A percentile compares a stretch with the other conserved stretches of the same genome.
Evolutionary conservation across 2,797 vertebrate species (phyloP).

Genomic region (Alosa sapidissima): DNA sequence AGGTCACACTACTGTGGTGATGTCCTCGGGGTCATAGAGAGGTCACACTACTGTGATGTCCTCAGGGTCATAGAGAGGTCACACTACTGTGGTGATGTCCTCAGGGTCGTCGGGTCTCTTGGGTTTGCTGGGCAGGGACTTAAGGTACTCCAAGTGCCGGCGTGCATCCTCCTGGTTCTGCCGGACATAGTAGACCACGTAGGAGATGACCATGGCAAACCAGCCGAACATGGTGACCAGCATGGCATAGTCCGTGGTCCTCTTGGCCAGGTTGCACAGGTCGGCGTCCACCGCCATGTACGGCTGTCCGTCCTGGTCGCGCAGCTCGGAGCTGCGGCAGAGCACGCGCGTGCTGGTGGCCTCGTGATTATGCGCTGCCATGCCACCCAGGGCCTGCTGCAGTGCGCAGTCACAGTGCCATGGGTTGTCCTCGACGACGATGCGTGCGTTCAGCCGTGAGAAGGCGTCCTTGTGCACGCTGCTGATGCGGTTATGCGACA

Average conservation of each 20-base stretch:
- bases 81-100: slow-evolving; percentile 97
- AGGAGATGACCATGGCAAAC: slow-evolving; percentile 99
- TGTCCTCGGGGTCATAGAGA: too few relatives aligned
- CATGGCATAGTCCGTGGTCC: slow-evolving; percentile 98
- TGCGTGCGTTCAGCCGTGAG: slow-evolving; percentile 87
- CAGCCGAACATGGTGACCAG: slow-evolving; percentile 99
- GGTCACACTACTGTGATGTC: too few relatives aligned
- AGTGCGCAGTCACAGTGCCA: slow-evolving; percentile 98
- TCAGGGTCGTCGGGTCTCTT: slow-evolving; percentile 94
- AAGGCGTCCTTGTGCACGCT: slow-evolving; percentile 97
- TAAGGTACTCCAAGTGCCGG: slow-evolving; percentile 98
- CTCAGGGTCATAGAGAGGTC: slow-evolving; percentile 52
- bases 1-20: too few relatives aligned
- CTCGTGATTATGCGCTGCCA: slow-evolving; percentile 96
- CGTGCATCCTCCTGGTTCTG: slow-evolving; percentile 98
- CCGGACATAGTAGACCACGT: slow-evolving; percentile 96
- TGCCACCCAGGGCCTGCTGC: slow-evolving; percentile 93
- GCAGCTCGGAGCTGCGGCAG: slow-evolving; percentile 91
- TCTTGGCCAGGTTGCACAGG: slow-evolving; percentile 94
- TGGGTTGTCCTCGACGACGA: slow-evolving; percentile 94
- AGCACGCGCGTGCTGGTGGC: slow-evolving; percentile 83
- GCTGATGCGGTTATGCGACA: slow-evolving; percentile 95
- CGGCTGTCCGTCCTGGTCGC: slow-evolving; percentile 86
- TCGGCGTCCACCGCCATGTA: slow-evolving; percentile 91
- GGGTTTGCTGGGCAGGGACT: slow-evolving; percentile 98